Percentiles rank a stretch among this genome's conserved stretches.
phyloP scores from a whole-genome alignment of 2,113 vertebrate genomes.

The Numida meleagris region DNA sequence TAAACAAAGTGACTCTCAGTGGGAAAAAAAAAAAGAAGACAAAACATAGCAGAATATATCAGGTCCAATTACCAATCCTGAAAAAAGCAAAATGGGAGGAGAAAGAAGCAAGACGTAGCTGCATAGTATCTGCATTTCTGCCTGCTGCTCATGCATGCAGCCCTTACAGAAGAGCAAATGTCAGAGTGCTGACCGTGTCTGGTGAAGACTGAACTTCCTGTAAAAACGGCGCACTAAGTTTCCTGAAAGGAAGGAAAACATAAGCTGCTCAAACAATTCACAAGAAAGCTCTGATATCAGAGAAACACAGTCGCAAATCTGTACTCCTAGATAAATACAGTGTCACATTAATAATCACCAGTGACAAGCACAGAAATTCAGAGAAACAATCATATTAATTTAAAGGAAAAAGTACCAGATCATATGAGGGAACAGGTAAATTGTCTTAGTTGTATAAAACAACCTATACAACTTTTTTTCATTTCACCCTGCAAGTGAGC shows the following conservation, averaged over 20 bases:
- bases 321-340: background rate
- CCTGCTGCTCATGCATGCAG: background rate
- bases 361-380: background rate
- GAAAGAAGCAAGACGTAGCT: background rate
- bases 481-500: background rate
- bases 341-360: background rate
- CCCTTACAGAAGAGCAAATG: background rate
- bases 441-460: conserved; percentile 13
- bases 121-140: background rate
- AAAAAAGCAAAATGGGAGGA: background rate
- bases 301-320: background rate
- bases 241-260: conserved; percentile 65
- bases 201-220: background rate
- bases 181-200: background rate
- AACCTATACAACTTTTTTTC: background rate
- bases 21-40: background rate
- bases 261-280: conserved; percentile 51
- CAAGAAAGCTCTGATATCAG: background rate
- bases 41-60: background rate
- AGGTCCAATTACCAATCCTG: background rate
- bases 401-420: background rate
- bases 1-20: background rate
- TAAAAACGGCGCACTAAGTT: background rate
- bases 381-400: background rate
- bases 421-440: background rate